Base-by-base conservation (phyloP, 2,888 invertebrate species). In the Lasioglossum zephyrum region DNA sequence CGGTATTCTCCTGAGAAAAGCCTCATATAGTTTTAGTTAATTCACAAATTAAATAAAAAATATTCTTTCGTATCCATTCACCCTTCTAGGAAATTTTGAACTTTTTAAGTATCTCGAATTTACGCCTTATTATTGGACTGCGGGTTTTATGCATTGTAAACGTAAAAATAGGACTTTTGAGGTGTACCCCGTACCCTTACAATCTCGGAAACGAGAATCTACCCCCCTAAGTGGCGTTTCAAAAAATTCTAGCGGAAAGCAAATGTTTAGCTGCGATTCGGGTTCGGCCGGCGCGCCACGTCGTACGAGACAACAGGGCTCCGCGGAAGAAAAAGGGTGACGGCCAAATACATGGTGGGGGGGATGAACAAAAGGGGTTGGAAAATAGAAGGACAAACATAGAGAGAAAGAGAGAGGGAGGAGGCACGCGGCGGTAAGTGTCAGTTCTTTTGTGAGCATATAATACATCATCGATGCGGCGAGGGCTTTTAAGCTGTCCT, bases 391-490 rank as follows among this genome's bases (percentile, higher is more conserved):
- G n/a, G 70, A 73, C 44, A 74, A 69, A 80, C 60, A 53, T 9
- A n/a, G 41, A n/a, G 41, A 41, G 66, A 13, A 63, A 4, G 72
- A 60, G 44, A 36, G 44, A 72, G n/a, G 66, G 75, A 81, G 77
- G 81, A 74, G 66, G 75, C 47, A 63, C 77, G 81, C 69, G 81
- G 86, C 60, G n/a, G 81, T 82, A 78, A 85, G 88, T 88, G 90
- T 90, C 88, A 87, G 87, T 87, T 84, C 82, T 90, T 90, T 84
- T 84, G 87, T 77, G 84, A 84, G 87, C 85, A 88, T 87, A 87
- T 88, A 84, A 90, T 90, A 88, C 87, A 90, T 90, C 90, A 90
- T 90, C 88, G 90, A 90, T 88, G 90, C 88, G 88, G 88, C 87
- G 82, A 83, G 84, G 87, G 90, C 87, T 84, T 84, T 88, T 87